These are phyloP conservation scores for Epinephelus malabaricus DNA, from an alignment of 2,797 vertebrate genomes.

Conservation along the genomic window DNA sequence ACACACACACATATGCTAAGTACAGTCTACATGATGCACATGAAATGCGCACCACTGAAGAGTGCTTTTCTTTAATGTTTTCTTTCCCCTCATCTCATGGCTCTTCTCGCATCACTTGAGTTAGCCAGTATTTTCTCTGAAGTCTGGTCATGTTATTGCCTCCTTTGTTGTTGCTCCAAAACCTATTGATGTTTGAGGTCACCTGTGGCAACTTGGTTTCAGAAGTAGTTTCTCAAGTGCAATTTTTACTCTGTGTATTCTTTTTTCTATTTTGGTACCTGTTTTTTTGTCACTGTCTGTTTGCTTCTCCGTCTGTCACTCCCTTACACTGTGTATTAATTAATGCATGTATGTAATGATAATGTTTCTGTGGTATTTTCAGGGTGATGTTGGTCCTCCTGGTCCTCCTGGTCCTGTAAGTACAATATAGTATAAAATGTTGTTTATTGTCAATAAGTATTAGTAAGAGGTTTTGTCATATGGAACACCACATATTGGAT, in stretches of 20 bases:
- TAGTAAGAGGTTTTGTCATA: neutral
- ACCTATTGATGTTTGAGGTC: slow-evolving; percentile 39
- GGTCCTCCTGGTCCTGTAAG: slow-evolving; percentile 89
- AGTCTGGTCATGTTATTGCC: slow-evolving; percentile 44
- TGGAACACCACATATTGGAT: neutral
- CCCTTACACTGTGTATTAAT: neutral
- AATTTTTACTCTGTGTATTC: slow-evolving; percentile 9
- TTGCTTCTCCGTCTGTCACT: slow-evolving; percentile 17
- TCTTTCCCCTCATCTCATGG: slow-evolving; percentile 36
- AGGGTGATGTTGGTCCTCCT: slow-evolving; percentile 87
- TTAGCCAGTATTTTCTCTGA: slow-evolving; percentile 44
- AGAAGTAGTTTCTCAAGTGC: slow-evolving; percentile 19
- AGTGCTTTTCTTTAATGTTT: slow-evolving; percentile 18
- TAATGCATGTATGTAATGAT: slow-evolving; percentile 4
- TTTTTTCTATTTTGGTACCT: neutral
- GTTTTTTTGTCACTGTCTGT: neutral
- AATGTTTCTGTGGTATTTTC: slow-evolving; percentile 54
- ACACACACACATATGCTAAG: slow-evolving; percentile 1
- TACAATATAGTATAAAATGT: slow-evolving; percentile 50
- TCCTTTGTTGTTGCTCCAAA: slow-evolving; percentile 49
- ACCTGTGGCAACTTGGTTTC: slow-evolving; percentile 23
- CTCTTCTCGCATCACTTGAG: slow-evolving; percentile 26
- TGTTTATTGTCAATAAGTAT: neutral
- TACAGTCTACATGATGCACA: slow-evolving; percentile 17
- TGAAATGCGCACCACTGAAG: slow-evolving; percentile 21